Percentiles rank a stretch among this genome's conserved stretches.
Conservation (phyloP, 2,888 invertebrate species). For the Caradrina clavipalpis region DNA sequence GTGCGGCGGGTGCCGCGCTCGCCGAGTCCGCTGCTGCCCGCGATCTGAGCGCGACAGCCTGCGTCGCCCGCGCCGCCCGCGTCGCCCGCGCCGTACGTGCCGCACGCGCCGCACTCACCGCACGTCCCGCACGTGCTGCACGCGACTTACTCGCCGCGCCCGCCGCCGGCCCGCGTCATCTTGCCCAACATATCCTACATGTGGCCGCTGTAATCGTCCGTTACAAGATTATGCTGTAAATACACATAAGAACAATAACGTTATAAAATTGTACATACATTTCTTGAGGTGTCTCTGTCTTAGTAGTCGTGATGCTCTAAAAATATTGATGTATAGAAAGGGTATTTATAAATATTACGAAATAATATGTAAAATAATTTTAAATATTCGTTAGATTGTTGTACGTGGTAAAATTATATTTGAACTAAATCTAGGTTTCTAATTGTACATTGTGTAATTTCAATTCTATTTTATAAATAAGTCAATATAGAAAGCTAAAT, state of each 20-base stretch:
- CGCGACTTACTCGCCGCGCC: slow-evolving; percentile 46
- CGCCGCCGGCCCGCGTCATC: slow-evolving; percentile 45
- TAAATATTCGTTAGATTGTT: slow-evolving; percentile 53
- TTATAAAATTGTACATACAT: slow-evolving; percentile 52
- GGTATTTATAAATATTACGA: slow-evolving; percentile 56
- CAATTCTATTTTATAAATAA: slow-evolving; percentile 61
- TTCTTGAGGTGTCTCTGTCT: slow-evolving; percentile 56
- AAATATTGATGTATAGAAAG: slow-evolving; percentile 59
- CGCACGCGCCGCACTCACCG: slow-evolving; percentile 37
- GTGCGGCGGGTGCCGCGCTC: slow-evolving; percentile 84
- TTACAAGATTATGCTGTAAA: slow-evolving; percentile 68
- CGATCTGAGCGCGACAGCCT: slow-evolving; percentile 75
- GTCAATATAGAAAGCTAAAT: slow-evolving; percentile 80
- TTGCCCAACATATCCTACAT: slow-evolving; percentile 74
- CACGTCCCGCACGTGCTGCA: slow-evolving; percentile 47
- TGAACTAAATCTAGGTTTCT: slow-evolving; percentile 31
- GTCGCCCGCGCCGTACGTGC: slow-evolving; percentile 57
- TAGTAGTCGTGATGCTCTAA: slow-evolving; percentile 60
- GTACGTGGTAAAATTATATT: slow-evolving; percentile 41
- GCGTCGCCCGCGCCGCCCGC: slow-evolving; percentile 47
- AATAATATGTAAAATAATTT: slow-evolving; percentile 44
- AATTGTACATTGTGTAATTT: slow-evolving; percentile 62
- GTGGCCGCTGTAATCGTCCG: slow-evolving; percentile 67
- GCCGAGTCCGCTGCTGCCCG: slow-evolving; percentile 87
- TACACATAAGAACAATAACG: slow-evolving; percentile 51